phyloP scores from a whole-genome alignment of 2,888 invertebrate species.

The Ophraella communa region DNA sequence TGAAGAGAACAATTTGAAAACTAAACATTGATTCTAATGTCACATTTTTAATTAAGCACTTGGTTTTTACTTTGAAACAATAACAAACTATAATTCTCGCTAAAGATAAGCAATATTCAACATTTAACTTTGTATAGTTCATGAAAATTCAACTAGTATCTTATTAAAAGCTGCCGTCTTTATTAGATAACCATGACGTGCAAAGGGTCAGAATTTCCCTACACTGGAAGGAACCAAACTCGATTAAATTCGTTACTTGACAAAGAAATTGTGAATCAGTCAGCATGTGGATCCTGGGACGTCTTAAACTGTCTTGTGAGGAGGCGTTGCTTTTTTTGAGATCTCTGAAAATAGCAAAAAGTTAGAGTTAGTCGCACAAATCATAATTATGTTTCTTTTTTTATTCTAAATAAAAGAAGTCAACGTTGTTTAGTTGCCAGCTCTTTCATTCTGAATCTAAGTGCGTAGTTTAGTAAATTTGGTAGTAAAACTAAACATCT shows the following conservation, averaged over 20 bases:
- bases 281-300: constrained; percentile 57
- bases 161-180: neutral
- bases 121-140: no score
- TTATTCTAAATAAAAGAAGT: no score
- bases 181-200: neutral
- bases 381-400: no score
- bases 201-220: constrained; percentile 5
- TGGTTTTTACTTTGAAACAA: no score
- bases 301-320: constrained; percentile 60
- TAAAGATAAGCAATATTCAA: neutral
- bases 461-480: no score
- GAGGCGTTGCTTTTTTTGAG: constrained; percentile 57
- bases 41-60: no score
- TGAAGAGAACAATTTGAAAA: no score
- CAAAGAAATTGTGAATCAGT: constrained; percentile 20
- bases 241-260: constrained; percentile 14
- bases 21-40: no score
- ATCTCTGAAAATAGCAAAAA: constrained; percentile 54
- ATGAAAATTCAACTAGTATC: neutral
- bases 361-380: neutral
- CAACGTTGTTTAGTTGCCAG: no score
- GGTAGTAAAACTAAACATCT: no score
- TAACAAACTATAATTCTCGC: no score
- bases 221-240: constrained; percentile 25
- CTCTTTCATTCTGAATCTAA: no score